Evolutionary conservation across 2,888 invertebrate species (phyloP), one percentile per base, ranked within the genome.

Genomic region (Anthophora plumipes): DNA sequence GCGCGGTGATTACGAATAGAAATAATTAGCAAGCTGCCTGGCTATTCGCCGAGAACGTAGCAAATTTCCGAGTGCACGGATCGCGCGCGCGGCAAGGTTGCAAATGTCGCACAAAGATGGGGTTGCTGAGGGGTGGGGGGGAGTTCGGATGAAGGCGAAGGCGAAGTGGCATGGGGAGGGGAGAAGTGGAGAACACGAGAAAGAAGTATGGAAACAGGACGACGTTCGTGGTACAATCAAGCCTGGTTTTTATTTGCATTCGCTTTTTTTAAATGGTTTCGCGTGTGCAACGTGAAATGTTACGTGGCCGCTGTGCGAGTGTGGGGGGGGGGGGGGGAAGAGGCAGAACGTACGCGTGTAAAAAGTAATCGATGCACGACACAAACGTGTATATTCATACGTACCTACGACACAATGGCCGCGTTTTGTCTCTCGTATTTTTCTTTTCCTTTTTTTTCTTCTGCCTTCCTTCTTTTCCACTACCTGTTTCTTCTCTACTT

Each of bases 181-280:
- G n/a, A n/a, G n/a, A n/a, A n/a, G n/a, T 6, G 46, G 41, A 22
- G 11, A n/a, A 43, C 31, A 22, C 20, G 48, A 39, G 20, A 37
- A 57, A 46, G 52, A 52, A 61, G 60, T 17, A 39, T 20, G 46
- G 20, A n/a, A 63, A 41, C 12, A 25, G 8, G 39, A 46, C 43
- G n/a, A 50, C 31, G 17, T 54, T 25, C 31, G 57, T 57, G 37
- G 25, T 48, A 60, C 76, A 77, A 76, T 77, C 77, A 54, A 48
- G 9, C 60, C 31, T 20, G 43, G 25, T 50, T 77, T 76, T 76
- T 76, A 77, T 76, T 67, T 64, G 75, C 76, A 50, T 64, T 60
- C 37, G 52, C 59, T 41, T 66, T 52, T 41, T 66, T 52, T 67
- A 77, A 77, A 77, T 60, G 66, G 77, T 67, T 76, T 76, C 77